phyloP scores from a whole-genome alignment of 2,888 invertebrate species.

The Ennomos fuscantarius region DNA sequence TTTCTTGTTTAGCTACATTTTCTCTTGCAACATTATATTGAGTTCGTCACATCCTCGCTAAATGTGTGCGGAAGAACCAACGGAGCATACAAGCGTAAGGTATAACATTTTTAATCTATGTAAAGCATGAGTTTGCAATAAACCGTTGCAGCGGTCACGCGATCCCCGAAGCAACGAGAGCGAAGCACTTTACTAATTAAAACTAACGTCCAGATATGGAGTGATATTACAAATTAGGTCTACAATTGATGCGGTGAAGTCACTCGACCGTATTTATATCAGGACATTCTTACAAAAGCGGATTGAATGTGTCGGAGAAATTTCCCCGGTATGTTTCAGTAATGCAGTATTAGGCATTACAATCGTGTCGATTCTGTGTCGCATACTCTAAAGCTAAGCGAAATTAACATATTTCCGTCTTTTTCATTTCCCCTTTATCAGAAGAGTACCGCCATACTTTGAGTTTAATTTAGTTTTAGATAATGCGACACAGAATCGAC shows the following conservation, averaged over 20 bases:
- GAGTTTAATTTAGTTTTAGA: too few species aligned
- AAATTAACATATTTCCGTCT: too few species aligned
- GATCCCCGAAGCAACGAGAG: constrained; percentile 58
- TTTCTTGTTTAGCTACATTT: background rate
- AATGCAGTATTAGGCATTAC: constrained; percentile 12
- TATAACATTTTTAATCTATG: constrained; percentile 45
- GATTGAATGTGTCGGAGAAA: background rate
- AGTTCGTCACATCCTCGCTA: constrained; percentile 26
- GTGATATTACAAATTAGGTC: constrained; percentile 47
- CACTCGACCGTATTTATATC: constrained; percentile 6
- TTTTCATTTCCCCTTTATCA: too few species aligned
- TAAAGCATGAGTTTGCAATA: constrained; percentile 56
- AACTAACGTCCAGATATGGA: constrained; percentile 48
- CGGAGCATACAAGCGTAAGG: constrained; percentile 44
- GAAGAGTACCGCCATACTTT: too few species aligned
- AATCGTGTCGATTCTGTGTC: too few species aligned
- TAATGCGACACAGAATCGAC: too few species aligned
- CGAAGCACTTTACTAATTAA: constrained; percentile 73
- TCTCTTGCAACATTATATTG: constrained; percentile 19
- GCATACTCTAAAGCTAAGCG: too few species aligned
- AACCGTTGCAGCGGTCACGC: constrained; percentile 60
- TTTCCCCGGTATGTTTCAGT: constrained; percentile 6
- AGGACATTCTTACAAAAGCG: constrained; percentile 7
- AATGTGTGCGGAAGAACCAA: constrained; percentile 33
- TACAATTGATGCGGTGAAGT: constrained; percentile 27